Conservation (phyloP, 1,140 invertebrate species). For the Apis laboriosa region DNA sequence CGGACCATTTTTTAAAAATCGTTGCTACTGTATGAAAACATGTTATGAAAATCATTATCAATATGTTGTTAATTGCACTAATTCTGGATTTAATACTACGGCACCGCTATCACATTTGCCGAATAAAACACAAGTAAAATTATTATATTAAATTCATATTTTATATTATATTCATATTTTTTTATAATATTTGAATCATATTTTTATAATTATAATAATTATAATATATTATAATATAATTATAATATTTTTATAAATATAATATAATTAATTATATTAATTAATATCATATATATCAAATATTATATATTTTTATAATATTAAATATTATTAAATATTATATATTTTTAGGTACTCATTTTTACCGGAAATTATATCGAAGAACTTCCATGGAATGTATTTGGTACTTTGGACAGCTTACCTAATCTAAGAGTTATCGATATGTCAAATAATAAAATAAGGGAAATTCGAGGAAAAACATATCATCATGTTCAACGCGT, state of each 20-base stretch:
- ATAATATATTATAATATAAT: no score
- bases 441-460: slow-evolving; percentile 89
- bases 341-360: slow-evolving; percentile 83
- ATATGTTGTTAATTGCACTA: slow-evolving; percentile 89
- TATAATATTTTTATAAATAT: background rate
- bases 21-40: slow-evolving; percentile 82
- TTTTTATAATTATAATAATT: background rate
- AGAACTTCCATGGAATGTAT: slow-evolving; percentile 87
- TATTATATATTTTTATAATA: no score
- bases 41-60: slow-evolving; percentile 81
- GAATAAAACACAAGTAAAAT: slow-evolving; percentile 82
- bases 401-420: slow-evolving; percentile 84
- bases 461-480: slow-evolving; percentile 88
- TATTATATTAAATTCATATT: no score
- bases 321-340: no score
- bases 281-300: no score
- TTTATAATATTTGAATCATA: background rate
- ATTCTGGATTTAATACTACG: slow-evolving; percentile 83
- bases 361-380: slow-evolving; percentile 87
- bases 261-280: no score
- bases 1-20: slow-evolving; percentile 78
- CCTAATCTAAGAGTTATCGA: slow-evolving; percentile 86
- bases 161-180: background rate
- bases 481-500: slow-evolving; percentile 89
- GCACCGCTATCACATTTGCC: slow-evolving; percentile 84